These are phyloP conservation scores for Peromyscus maniculatus DNA, from an alignment of 2,113 vertebrate species.

Conservation along the genomic window DNA sequence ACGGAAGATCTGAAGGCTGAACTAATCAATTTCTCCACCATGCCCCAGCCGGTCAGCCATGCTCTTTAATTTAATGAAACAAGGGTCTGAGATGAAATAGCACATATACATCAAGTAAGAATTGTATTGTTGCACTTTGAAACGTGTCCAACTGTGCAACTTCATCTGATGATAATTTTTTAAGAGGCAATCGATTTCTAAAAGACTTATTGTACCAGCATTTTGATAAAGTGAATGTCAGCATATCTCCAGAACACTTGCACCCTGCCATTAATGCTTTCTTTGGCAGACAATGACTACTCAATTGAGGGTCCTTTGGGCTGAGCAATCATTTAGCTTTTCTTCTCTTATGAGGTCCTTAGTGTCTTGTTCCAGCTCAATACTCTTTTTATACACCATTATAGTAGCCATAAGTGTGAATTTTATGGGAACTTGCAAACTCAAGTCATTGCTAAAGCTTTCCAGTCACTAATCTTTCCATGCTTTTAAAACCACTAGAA, in stretches of 20 bases:
- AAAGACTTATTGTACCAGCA: conserved; percentile 91
- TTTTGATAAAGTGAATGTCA: conserved; percentile 91
- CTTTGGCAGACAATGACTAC: conserved; percentile 93
- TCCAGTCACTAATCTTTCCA: conserved; percentile 88
- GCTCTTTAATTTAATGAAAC: conserved; percentile 94
- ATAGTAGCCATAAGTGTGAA: conserved; percentile 90
- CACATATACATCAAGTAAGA: conserved; percentile 91
- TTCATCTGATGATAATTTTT: conserved; percentile 93
- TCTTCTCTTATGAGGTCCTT: conserved; percentile 91
- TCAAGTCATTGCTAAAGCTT: conserved; percentile 87
- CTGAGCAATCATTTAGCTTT: conserved; percentile 92
- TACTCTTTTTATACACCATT: conserved; percentile 92
- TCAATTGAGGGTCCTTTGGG: conserved; percentile 90
- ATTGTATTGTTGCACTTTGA: conserved; percentile 93
- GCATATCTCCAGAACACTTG: conserved; percentile 91
- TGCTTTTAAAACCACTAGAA: conserved; percentile 84
- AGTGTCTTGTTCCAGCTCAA: conserved; percentile 93
- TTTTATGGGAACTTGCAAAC: conserved; percentile 92
- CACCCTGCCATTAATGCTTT: conserved; percentile 92
- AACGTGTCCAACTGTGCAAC: conserved; percentile 93
- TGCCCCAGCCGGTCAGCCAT: conserved; percentile 89
- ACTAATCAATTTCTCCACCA: conserved; percentile 92
- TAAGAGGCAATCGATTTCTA: conserved; percentile 91
- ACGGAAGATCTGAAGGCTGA: conserved; percentile 89
- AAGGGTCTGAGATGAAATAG: conserved; percentile 91